Evolutionary conservation across 2,888 invertebrate species (phyloP).

Genomic region (Leptopilina myrica): DNA sequence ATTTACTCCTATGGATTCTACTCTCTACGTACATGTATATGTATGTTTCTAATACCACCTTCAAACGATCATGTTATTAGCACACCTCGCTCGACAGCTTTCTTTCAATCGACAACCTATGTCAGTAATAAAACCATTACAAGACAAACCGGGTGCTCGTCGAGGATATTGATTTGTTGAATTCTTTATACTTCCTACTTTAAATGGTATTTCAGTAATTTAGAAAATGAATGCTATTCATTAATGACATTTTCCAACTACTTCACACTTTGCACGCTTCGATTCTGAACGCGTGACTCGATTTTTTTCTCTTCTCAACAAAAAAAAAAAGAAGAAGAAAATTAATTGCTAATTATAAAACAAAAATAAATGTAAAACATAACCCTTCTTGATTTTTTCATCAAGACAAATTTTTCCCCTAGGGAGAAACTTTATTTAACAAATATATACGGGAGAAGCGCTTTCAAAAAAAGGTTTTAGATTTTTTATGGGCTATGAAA

Average conservation of each 20-base stretch:
- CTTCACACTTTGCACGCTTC: background rate
- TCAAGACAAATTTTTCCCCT: background rate
- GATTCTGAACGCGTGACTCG: background rate
- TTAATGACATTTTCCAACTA: constrained; percentile 19
- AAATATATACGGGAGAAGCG: too few relatives aligned
- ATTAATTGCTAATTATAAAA: too few relatives aligned
- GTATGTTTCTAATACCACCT: background rate
- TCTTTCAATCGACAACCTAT: constrained; percentile 1
- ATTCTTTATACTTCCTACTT: background rate
- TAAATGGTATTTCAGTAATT: constrained; percentile 19
- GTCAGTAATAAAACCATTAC: constrained; percentile 6
- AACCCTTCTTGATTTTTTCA: background rate
- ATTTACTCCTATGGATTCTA: background rate
- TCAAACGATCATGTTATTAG: constrained; percentile 31
- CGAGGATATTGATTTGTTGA: constrained; percentile 6
- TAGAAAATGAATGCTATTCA: constrained; percentile 4
- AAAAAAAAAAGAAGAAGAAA: too few relatives aligned
- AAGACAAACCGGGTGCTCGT: constrained; percentile 7
- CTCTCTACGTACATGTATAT: background rate
- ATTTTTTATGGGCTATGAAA: too few relatives aligned
- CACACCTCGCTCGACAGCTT: constrained; percentile 20
- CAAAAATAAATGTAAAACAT: too few relatives aligned
- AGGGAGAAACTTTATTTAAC: too few relatives aligned
- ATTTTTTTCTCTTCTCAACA: background rate
- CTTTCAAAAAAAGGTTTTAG: too few relatives aligned